Evolutionary conservation across 2,797 vertebrate species (phyloP).

Genomic region (Novumbra hubbsi): DNA sequence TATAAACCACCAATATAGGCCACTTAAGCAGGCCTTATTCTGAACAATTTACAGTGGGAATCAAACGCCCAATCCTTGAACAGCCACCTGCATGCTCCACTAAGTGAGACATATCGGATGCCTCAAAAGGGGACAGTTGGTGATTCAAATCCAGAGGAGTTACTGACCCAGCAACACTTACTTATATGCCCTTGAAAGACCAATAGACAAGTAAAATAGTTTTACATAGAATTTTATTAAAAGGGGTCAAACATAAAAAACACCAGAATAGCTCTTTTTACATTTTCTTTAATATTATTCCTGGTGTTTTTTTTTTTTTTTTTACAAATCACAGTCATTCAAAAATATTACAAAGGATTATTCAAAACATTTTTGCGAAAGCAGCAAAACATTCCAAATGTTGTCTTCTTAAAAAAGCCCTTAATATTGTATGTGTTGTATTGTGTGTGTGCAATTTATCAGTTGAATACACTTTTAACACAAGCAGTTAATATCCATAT

Average conservation of each 20-base stretch:
- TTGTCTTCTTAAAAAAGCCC: slow-evolving; percentile 72
- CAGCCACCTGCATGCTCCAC: too few species aligned
- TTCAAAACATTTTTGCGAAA: slow-evolving; percentile 70
- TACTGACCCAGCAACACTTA: background rate
- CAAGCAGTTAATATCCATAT: slow-evolving; percentile 62
- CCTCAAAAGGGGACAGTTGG: too few species aligned
- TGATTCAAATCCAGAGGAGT: too few species aligned
- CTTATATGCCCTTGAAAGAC: slow-evolving; percentile 13
- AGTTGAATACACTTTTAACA: slow-evolving; percentile 52
- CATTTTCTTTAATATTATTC: slow-evolving; percentile 67
- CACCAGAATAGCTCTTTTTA: slow-evolving; percentile 74
- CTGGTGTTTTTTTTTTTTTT: slow-evolving; percentile 56
- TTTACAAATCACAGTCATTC: slow-evolving; percentile 83
- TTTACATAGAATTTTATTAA: slow-evolving; percentile 77
- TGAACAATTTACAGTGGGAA: too few species aligned
- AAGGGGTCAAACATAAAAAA: slow-evolving; percentile 82
- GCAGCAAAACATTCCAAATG: slow-evolving; percentile 82
- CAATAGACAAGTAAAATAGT: slow-evolving; percentile 57
- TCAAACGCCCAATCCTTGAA: too few species aligned
- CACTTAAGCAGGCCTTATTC: too few species aligned
- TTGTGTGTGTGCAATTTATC: slow-evolving; percentile 61
- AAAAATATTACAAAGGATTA: slow-evolving; percentile 80
- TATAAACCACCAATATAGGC: too few species aligned
- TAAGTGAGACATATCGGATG: too few species aligned
- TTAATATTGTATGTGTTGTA: slow-evolving; percentile 60